phyloP scores from a whole-genome alignment of 30 jellyfish, hydroid and myxozoan species.

The Nemopilema nomurai region DNA sequence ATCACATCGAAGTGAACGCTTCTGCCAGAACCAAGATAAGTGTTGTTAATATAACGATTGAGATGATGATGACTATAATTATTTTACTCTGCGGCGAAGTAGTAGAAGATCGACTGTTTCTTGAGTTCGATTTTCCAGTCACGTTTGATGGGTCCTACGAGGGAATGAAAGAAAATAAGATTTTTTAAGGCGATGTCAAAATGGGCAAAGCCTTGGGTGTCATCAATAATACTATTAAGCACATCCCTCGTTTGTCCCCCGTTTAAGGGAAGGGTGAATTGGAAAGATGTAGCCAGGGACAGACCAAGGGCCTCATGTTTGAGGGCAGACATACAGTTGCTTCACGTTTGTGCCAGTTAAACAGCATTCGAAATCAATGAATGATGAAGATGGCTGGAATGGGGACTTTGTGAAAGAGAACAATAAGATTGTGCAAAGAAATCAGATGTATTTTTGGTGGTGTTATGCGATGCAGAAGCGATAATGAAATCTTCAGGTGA shows the following conservation, averaged over 20 bases:
- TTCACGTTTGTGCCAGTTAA: no score
- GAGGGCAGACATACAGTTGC: no score
- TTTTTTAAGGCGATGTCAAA: not conserved
- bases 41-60: constrained; percentile 3
- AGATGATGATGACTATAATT: not conserved
- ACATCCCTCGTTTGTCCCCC: no score
- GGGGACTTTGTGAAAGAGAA: no score
- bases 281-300: no score
- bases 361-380: no score
- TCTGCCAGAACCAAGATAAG: constrained; percentile 29
- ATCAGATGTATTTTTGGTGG: not conserved
- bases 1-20: constrained; percentile 13
- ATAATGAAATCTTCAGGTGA: no score
- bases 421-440: not conserved
- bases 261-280: no score
- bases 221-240: no score
- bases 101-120: not conserved
- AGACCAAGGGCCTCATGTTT: no score
- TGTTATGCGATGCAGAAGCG: not conserved
- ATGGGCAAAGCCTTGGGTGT: no score
- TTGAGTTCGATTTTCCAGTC: constrained; percentile 21
- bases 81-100: constrained; percentile 14
- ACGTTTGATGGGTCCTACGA: constrained; percentile 19
- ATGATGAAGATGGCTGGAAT: no score
- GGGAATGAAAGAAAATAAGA: not conserved